Base-by-base conservation (phyloP, 1,140 invertebrate genomes). In the Tachypleus tridentatus region DNA sequence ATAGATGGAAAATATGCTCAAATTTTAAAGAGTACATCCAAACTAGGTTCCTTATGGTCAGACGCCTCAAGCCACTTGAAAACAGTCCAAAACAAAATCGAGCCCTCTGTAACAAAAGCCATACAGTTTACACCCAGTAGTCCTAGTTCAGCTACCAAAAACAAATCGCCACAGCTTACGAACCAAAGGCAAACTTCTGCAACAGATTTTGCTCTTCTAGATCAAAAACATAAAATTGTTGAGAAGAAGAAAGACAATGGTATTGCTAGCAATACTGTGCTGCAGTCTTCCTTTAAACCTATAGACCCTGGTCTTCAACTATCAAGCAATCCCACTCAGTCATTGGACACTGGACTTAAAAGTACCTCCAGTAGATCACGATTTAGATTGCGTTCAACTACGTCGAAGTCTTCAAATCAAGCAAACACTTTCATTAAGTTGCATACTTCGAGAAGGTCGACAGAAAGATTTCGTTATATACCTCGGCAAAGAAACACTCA, bases 371-470 rank as follows among this genome's bases (percentile, higher is more conserved):
- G 85, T 87, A 49, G 50, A 11, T 29, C 62, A 53, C 61, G 64
- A 82, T 89, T 89, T 88, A 86, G 91, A 63, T 92, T 91, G 74
- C 91, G 90, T 75, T 89, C 89, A 0, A 87, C 88, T 3, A 86
- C 88, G 0, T 92, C 91, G 73, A 89, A 89, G 3, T 83, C 88
- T 73, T 85, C 92, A 0, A 83, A 84, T 56, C 10, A 57, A 57
- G 56, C n/a, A 11, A 57, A 57, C 3, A 57, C 10, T 11, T 10
- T 57, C 9, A 10, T 11, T 5, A 57, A 29, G n/a, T 57, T 29
- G 9, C 56, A 6, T 5, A 10, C n/a, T 5, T 10, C 47, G 4
- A 57, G 56, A 57, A 57, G 56, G 47, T 11, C 56, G 47, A 57
- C 56, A 57, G n/a, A 10, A 4, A 57, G 56, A 57, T 57, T 11